Percentiles rank a stretch among this genome's conserved stretches.
These are phyloP conservation scores for Epinephelus malabaricus DNA, from an alignment of 2,797 vertebrate genomes.

Conservation along the genomic window DNA sequence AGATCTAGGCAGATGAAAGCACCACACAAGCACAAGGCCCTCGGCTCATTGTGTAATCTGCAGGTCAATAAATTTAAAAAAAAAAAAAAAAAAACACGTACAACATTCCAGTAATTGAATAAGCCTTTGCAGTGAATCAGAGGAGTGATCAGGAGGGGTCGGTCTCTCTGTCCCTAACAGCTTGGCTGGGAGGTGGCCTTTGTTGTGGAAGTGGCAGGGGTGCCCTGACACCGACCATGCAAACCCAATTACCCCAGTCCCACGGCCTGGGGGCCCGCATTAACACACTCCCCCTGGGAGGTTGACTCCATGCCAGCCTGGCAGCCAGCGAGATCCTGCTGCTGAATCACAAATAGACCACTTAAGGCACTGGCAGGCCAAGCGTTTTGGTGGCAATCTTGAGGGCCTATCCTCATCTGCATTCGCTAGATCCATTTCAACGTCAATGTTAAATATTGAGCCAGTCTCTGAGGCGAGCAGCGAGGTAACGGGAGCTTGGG, in stretches of 20 bases:
- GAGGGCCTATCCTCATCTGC: constrained; percentile 73
- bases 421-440: constrained; percentile 63
- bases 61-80: constrained; percentile 29
- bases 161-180: constrained; percentile 79
- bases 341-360: constrained; percentile 87
- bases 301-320: constrained; percentile 82
- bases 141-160: constrained; percentile 74
- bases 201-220: constrained; percentile 79
- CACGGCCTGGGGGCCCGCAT: constrained; percentile 80
- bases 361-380: constrained; percentile 79
- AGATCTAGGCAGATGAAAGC: constrained; percentile 51
- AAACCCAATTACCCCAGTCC: constrained; percentile 86
- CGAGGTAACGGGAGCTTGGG: constrained; percentile 31
- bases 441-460: constrained; percentile 66
- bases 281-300: constrained; percentile 81
- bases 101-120: constrained; percentile 79
- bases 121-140: constrained; percentile 81
- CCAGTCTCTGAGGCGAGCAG: constrained; percentile 50
- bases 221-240: constrained; percentile 85
- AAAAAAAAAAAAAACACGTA: not conserved
- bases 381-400: constrained; percentile 78
- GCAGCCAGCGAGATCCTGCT: constrained; percentile 78
- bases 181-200: constrained; percentile 84
- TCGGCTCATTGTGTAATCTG: constrained; percentile 70
- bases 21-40: constrained; percentile 57